Conservation (phyloP, 2,113 vertebrate genomes). For the Mugil cephalus region DNA sequence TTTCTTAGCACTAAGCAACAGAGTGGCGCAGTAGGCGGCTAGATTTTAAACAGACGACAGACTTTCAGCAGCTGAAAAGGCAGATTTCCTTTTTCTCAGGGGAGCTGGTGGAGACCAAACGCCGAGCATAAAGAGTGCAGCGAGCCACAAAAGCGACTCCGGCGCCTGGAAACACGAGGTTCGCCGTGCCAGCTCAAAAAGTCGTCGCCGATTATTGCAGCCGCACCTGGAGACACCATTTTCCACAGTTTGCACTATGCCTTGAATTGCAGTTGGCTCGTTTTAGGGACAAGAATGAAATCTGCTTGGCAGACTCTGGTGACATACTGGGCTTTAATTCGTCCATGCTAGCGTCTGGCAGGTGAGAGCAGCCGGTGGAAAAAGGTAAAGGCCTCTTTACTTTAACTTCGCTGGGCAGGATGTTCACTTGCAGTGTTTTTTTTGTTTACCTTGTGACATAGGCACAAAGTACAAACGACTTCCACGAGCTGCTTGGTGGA, state of each 20-base stretch:
- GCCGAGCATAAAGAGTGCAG: no score
- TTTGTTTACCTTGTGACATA: no score
- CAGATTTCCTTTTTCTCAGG: no score
- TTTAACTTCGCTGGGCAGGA: conserved; percentile 2
- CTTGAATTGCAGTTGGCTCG: neutral
- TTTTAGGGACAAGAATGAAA: conserved; percentile 2
- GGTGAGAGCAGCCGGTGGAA: neutral
- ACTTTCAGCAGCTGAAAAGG: no score
- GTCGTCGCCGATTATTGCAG: neutral
- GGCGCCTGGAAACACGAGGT: no score
- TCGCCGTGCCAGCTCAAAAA: neutral
- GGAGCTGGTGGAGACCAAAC: no score
- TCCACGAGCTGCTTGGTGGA: no score
- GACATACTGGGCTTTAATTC: neutral
- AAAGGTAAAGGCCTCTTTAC: neutral
- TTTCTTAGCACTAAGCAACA: no score
- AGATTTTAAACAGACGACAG: no score
- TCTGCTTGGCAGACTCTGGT: neutral
- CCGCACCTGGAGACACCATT: neutral
- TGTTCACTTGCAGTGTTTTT: neutral
- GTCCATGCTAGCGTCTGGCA: neutral
- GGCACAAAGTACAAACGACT: no score
- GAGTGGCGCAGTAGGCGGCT: no score
- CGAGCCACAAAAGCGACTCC: no score
- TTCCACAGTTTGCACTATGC: neutral